These are phyloP conservation scores for Lagenorhynchus albirostris DNA, from an alignment of 2,113 vertebrate genomes.

Conservation along the genomic window DNA sequence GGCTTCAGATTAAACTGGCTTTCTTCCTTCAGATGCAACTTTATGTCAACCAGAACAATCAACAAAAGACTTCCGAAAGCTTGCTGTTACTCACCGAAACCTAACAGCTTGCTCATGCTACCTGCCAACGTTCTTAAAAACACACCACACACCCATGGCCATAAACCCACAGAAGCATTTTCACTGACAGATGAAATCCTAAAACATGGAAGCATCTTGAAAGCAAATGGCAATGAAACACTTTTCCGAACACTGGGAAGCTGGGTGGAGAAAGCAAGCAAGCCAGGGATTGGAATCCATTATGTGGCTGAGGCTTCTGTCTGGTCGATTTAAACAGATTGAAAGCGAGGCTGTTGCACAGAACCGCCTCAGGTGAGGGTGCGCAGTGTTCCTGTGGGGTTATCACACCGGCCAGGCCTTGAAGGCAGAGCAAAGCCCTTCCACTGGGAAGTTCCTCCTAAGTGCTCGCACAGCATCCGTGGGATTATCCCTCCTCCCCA, in stretches of 20 bases:
- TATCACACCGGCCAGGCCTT: conserved; percentile 90
- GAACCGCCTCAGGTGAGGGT: conserved; percentile 88
- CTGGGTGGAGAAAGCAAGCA: conserved; percentile 66
- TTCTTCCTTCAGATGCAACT: neutral
- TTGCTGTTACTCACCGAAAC: neutral
- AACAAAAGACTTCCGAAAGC: neutral
- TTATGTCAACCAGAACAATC: neutral
- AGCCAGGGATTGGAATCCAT: conserved; percentile 75
- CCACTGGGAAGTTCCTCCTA: conserved; percentile 83
- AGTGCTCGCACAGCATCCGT: conserved; percentile 82
- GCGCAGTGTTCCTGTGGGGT: conserved; percentile 88
- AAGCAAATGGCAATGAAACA: conserved; percentile 93
- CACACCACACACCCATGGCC: neutral
- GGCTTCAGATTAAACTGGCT: neutral
- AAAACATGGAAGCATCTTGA: conserved; percentile 92
- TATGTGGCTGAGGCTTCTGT: conserved; percentile 76
- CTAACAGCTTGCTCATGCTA: neutral
- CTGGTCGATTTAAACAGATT: conserved; percentile 83
- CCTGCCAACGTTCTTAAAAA: neutral
- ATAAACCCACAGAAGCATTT: neutral
- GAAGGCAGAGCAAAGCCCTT: conserved; percentile 89
- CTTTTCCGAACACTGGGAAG: conserved; percentile 80
- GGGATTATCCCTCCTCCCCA: conserved; percentile 89
- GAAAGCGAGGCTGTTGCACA: conserved; percentile 78
- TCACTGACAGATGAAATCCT: conserved; percentile 72